Conservation (phyloP, 1,140 invertebrate genomes). For the Armadillidium nasatum region DNA sequence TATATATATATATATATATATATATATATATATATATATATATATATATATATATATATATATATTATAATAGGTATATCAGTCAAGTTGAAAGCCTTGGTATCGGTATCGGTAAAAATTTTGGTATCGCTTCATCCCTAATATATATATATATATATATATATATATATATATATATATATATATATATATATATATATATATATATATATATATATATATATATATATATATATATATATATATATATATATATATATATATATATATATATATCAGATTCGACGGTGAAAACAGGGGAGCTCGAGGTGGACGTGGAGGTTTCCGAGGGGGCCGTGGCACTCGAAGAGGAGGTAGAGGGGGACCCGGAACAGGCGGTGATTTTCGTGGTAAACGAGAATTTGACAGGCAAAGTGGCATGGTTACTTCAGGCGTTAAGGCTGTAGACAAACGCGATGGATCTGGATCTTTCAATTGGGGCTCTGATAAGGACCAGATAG, state of each 20-base stretch:
- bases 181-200: no score
- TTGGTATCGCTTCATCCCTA: no score
- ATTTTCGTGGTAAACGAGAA: constrained; percentile 75
- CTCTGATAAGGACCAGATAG: constrained; percentile 82
- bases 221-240: no score
- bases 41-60: no score
- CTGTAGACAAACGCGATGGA: constrained; percentile 88
- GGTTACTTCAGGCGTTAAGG: constrained; percentile 76
- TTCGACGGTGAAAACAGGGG: constrained; percentile 42
- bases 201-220: no score
- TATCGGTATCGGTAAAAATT: no score
- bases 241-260: not conserved
- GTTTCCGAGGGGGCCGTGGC: constrained; percentile 47
- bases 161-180: no score
- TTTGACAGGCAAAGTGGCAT: constrained; percentile 86
- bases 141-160: no score
- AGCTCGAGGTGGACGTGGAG: constrained; percentile 38
- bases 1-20: no score
- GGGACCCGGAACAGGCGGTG: constrained; percentile 55
- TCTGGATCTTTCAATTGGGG: constrained; percentile 94
- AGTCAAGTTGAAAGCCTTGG: no score
- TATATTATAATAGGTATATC: no score
- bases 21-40: no score
- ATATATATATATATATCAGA: constrained; percentile 1
- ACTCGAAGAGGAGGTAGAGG: constrained; percentile 49